These are phyloP conservation scores for Petrocephalus zakoni DNA, from an alignment of 2,113 vertebrate species.

Conservation along the genomic window DNA sequence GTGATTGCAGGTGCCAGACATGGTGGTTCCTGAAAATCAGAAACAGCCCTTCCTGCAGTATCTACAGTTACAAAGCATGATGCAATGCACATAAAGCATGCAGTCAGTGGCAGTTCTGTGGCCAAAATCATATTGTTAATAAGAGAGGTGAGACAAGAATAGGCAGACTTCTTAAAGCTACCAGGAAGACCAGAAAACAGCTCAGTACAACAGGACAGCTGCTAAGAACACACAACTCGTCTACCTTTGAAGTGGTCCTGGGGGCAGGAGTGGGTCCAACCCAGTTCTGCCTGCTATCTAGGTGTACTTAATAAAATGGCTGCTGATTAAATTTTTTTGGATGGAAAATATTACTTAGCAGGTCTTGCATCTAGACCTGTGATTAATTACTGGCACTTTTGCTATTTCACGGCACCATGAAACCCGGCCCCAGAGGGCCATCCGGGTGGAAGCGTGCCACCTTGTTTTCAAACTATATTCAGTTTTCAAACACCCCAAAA, in stretches of 20 bases:
- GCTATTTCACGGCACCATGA: conserved; percentile 99
- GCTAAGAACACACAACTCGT: not conserved
- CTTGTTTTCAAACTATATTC: conserved; percentile 39
- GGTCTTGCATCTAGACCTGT: conserved; percentile 82
- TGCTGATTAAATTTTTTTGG: not conserved
- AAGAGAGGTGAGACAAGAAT: not conserved
- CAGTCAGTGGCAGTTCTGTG: not conserved
- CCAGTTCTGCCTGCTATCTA: not conserved
- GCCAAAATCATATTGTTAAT: not conserved
- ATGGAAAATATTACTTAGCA: conserved; percentile 80
- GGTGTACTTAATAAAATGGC: not conserved
- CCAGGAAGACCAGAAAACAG: not conserved
- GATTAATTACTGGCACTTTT: conserved; percentile 99
- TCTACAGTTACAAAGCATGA: not conserved
- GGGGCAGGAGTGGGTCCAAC: not conserved
- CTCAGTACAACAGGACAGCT: not conserved
- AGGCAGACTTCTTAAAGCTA: not conserved
- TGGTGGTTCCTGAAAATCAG: not conserved
- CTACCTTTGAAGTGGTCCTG: not conserved
- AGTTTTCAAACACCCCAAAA: no score
- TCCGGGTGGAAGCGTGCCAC: conserved; percentile 62
- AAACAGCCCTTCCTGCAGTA: not conserved
- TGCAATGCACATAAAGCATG: not conserved
- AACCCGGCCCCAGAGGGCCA: conserved; percentile 87
- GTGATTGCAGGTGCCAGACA: not conserved